Evolutionary conservation across 2,888 invertebrate species (phyloP).

Genomic region (Folsomia candida): DNA sequence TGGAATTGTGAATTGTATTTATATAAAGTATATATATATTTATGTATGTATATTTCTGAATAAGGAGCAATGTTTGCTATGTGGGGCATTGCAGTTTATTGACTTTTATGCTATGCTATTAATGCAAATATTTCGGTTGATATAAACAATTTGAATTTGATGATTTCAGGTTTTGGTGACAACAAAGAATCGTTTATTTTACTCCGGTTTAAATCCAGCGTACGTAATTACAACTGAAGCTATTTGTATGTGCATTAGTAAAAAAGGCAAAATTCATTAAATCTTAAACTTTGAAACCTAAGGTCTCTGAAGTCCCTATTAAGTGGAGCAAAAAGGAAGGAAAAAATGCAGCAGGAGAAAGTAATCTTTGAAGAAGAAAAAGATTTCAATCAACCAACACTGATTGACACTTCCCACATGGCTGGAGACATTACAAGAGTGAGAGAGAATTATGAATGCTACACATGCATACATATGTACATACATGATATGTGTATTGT

Average conservation of each 20-base stretch:
- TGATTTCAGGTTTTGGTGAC: constrained; percentile 46
- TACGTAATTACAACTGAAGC: no score
- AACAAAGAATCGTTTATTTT: constrained; percentile 46
- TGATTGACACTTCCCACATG: constrained; percentile 65
- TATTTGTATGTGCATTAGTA: no score
- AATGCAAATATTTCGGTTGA: background rate
- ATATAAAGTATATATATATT: no score
- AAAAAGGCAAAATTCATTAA: no score
- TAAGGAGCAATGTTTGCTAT: background rate
- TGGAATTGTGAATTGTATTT: no score
- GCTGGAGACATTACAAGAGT: constrained; percentile 63
- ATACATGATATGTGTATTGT: no score
- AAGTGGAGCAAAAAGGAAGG: constrained; percentile 31
- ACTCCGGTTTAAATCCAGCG: constrained; percentile 47
- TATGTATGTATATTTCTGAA: no score
- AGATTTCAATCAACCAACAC: constrained; percentile 62
- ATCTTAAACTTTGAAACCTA: no score
- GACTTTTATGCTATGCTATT: background rate
- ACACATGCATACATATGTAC: no score
- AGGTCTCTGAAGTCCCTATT: constrained; percentile 44
- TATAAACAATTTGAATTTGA: constrained; percentile 3
- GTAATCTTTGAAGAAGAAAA: constrained; percentile 45
- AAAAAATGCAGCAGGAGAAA: constrained; percentile 26
- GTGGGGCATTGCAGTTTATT: background rate
- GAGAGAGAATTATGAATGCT: no score